These are phyloP conservation scores for Aramus guarauna DNA, from an alignment of 2,113 vertebrate species.

Conservation along the genomic window DNA sequence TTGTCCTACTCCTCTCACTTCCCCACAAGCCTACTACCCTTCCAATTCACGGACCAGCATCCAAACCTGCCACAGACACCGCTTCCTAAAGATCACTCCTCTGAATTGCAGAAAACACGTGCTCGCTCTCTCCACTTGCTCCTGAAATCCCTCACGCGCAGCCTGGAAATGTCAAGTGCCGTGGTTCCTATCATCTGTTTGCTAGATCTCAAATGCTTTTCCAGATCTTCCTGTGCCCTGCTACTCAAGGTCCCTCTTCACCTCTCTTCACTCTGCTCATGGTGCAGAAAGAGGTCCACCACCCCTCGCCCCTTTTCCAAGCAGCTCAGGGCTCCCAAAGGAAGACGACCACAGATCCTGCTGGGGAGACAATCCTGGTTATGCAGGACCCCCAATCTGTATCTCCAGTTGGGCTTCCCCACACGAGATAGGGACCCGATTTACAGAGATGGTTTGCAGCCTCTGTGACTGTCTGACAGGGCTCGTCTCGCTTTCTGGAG, in stretches of 20 bases:
- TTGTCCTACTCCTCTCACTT: not conserved
- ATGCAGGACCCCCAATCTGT: not conserved
- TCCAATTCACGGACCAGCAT: not conserved
- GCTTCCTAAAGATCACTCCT: not conserved
- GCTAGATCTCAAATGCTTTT: not conserved
- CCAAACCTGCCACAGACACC: not conserved
- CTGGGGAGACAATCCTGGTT: not conserved
- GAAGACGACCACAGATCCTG: not conserved
- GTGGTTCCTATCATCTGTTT: not conserved
- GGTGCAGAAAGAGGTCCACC: not conserved
- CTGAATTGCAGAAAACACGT: not conserved
- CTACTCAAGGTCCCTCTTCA: not conserved
- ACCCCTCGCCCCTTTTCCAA: not conserved
- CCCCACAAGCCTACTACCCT: not conserved
- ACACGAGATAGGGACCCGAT: fast-evolving
- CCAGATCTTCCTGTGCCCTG: not conserved
- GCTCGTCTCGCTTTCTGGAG: not conserved
- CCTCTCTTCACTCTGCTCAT: not conserved
- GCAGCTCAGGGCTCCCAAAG: not conserved
- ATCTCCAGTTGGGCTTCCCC: not conserved
- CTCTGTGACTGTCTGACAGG: not conserved
- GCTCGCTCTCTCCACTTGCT: not conserved
- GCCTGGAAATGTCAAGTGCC: not conserved
- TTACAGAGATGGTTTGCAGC: not conserved
- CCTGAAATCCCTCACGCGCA: not conserved